phyloP scores from a whole-genome alignment of 92 coral and sea anemone genomes.

The Metridium senile region DNA sequence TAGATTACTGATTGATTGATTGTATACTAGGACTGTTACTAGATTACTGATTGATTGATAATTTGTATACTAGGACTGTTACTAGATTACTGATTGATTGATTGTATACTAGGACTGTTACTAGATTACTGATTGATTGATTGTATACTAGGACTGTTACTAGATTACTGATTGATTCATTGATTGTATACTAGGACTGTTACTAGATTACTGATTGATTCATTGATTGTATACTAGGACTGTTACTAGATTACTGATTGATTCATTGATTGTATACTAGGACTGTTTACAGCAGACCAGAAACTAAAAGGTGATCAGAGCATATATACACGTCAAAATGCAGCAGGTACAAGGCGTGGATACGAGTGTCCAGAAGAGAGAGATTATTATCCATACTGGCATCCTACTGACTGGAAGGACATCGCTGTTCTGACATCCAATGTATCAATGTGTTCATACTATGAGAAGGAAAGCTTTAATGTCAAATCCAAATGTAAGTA shows the following conservation, averaged over 20 bases:
- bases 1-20: too few relatives aligned
- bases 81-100: too few relatives aligned
- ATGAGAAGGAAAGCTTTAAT: constrained; percentile 86
- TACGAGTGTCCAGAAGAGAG: constrained; percentile 98
- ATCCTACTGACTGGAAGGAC: constrained; percentile 98
- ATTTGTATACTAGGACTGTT: too few relatives aligned
- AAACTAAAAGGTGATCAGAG: constrained; percentile 65
- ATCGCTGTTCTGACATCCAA: constrained; percentile 82
- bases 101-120: too few relatives aligned
- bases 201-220: neutral
- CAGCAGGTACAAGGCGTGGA: constrained; percentile 90
- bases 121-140: neutral
- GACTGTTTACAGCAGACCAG: constrained; percentile 98
- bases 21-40: too few relatives aligned
- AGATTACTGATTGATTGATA: too few relatives aligned
- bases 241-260: neutral
- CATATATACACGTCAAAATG: constrained; percentile 90
- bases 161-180: neutral
- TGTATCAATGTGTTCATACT: constrained; percentile 61
- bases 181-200: neutral
- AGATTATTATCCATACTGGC: constrained; percentile 97
- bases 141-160: neutral
- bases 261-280: constrained; percentile 29
- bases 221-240: neutral
- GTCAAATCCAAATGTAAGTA: constrained; percentile 81